These are phyloP conservation scores for Cygnus olor DNA, from an alignment of 2,797 vertebrate genomes.

Conservation along the genomic window DNA sequence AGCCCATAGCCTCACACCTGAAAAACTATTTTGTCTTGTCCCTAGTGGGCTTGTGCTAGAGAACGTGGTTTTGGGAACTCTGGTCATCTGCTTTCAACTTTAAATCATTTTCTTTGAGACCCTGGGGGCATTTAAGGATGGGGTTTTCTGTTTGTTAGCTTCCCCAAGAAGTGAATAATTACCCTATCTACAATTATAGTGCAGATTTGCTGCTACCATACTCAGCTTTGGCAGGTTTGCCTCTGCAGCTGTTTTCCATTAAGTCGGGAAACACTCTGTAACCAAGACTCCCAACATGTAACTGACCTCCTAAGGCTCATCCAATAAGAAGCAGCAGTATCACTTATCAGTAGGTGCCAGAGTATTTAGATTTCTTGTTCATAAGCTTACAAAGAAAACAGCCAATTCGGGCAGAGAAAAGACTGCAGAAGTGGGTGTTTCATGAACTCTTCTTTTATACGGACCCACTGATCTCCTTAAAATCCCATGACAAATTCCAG, in stretches of 20 bases:
- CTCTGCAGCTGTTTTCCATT: conserved; percentile 59
- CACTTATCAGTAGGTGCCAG: neutral
- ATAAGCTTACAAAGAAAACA: neutral
- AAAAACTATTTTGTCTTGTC: neutral
- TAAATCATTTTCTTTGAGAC: neutral
- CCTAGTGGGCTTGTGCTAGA: neutral
- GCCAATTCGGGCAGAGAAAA: neutral
- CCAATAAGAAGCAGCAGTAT: neutral
- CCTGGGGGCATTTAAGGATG: neutral
- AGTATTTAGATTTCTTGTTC: neutral
- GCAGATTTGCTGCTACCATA: neutral
- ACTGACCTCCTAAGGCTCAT: conserved; percentile 35
- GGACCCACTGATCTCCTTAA: neutral
- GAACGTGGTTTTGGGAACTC: neutral
- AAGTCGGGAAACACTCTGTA: conserved; percentile 28
- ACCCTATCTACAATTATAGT: neutral
- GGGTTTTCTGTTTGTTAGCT: conserved; percentile 2
- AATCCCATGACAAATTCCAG: neutral
- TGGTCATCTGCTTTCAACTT: neutral
- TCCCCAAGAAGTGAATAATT: conserved; percentile 18
- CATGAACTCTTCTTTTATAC: neutral
- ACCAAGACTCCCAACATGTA: neutral
- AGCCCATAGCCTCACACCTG: neutral
- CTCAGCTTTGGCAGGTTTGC: conserved; percentile 37
- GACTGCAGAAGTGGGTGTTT: neutral